Evolutionary conservation across 2,113 vertebrate species (phyloP), one percentile per base, ranked within the genome.

Genomic region (Diglossa brunneiventris): DNA sequence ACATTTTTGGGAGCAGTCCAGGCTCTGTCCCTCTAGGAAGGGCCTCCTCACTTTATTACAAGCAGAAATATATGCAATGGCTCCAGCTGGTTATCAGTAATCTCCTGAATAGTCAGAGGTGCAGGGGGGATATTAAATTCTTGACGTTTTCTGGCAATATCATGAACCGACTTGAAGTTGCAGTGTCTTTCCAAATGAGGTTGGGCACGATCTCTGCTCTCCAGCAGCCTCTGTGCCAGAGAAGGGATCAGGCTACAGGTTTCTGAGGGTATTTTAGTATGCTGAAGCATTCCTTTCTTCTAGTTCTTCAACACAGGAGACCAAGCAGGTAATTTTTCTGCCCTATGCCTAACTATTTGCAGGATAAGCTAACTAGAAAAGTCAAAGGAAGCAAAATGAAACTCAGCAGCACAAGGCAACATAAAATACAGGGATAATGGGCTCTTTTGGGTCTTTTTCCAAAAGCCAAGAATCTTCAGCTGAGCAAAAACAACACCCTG

Each of bases 81-180:
- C 73, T 94, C 85, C 83, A 83, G 83, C 88, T 95, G 93, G 44
- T 94, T 95, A 90, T 96, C 90, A 72, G 76, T 86, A 90, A 94
- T 92, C 90, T 96, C 75, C 76, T 72, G 49, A 76, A 53, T 72
- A 90, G 73, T 90, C 68, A 30, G 89, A 66, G 86, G 91, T 94
- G 81, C 91, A 87, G 53, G 62, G 72, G 88, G 93, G 42, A 96
- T 96, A 94, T 96, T 96, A 93, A 95, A 94, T 96, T 94, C 64
- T 63, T 21, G 1, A 80, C 47, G 10, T 75, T 92, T 96, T 94
- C 75, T 92, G 93, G 85, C 83, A 90, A 9, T 89, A 68, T 83
- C 24, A 10, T 41, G 61, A 86, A 84, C 83, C 52, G 72, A 67
- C 72, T 91, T 88, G 90, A 83, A 80, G 56, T 15, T 87, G 67